These are phyloP conservation scores for Semicossyphus pulcher DNA, from an alignment of 2,113 vertebrate species.

Conservation along the genomic window DNA sequence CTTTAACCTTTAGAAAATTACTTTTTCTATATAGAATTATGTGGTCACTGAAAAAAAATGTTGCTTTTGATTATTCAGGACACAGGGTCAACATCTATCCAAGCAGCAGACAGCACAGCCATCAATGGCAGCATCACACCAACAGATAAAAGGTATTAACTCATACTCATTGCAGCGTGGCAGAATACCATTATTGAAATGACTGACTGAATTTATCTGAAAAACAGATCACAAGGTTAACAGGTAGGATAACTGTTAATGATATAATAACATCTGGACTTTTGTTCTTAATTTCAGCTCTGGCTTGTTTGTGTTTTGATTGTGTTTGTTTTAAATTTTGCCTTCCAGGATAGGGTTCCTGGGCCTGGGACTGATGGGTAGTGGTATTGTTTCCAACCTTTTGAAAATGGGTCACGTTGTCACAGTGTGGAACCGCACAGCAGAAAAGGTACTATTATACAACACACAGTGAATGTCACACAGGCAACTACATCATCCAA, in stretches of 20 bases:
- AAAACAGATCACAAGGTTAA: not conserved
- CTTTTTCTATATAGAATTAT: not conserved
- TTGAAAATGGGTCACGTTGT: slow-evolving; percentile 98
- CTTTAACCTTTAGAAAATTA: too few relatives aligned
- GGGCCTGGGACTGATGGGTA: slow-evolving; percentile 97
- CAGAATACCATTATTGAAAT: not conserved
- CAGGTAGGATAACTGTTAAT: not conserved
- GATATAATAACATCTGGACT: not conserved
- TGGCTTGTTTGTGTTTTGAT: not conserved
- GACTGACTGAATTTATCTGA: not conserved
- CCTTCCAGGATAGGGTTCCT: slow-evolving; percentile 96
- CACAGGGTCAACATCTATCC: slow-evolving; percentile 95
- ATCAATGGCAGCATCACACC: slow-evolving; percentile 97
- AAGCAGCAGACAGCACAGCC: slow-evolving; percentile 98
- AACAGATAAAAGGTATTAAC: slow-evolving; percentile 94
- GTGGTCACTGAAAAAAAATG: not conserved
- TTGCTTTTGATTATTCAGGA: slow-evolving; percentile 81
- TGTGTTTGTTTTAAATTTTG: not conserved
- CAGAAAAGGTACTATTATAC: slow-evolving; percentile 89
- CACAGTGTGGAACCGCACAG: slow-evolving; percentile 98
- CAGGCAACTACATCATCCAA: not conserved
- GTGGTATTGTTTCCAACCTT: slow-evolving; percentile 97
- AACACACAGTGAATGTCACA: not conserved
- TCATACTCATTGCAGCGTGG: not conserved
- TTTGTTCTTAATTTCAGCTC: not conserved